Percentiles rank a stretch among this genome's conserved stretches.
phyloP scores from a whole-genome alignment of 1,140 invertebrate genomes.

The Drosophila murphyi region DNA sequence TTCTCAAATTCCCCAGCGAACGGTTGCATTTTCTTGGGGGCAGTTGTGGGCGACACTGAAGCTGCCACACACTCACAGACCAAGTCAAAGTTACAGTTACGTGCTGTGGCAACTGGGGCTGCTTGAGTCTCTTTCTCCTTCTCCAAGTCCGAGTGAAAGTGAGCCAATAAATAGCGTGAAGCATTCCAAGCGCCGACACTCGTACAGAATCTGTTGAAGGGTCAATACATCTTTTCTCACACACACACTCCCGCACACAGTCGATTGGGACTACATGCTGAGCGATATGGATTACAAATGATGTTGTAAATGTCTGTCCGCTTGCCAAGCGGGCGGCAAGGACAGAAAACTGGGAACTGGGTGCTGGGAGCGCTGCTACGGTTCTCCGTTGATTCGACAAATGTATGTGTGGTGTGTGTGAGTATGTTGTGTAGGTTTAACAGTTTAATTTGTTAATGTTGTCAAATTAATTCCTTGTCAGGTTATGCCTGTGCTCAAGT shows the following conservation, averaged over 20 bases:
- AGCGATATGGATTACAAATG: conserved; percentile 84
- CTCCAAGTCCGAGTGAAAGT: conserved; percentile 65
- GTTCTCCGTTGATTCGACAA: conserved; percentile 28
- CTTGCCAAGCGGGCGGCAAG: conserved; percentile 15
- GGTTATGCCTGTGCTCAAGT: conserved; percentile 46
- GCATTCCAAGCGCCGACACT: conserved; percentile 63
- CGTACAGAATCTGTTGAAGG: conserved; percentile 60
- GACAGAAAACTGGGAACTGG: conserved; percentile 15
- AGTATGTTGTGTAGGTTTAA: conserved; percentile 63
- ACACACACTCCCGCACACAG: conserved; percentile 34
- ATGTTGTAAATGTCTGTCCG: conserved; percentile 77
- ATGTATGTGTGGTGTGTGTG: conserved; percentile 37
- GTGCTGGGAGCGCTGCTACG: conserved; percentile 14
- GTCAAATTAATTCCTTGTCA: conserved; percentile 83
- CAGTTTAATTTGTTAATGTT: conserved; percentile 84
- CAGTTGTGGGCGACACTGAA: conserved; percentile 39
- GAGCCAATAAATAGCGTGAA: conserved; percentile 83
- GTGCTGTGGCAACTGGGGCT: conserved; percentile 1
- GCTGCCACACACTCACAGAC: conserved; percentile 13
- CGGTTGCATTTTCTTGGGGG: conserved; percentile 22
- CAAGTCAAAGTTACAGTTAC: not conserved
- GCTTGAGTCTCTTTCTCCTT: conserved; percentile 12
- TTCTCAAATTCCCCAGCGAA: conserved; percentile 66
- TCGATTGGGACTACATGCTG: conserved; percentile 74
- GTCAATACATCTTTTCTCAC: conserved; percentile 75